Evolutionary conservation across 2,113 vertebrate species (phyloP).

Genomic region (Lathamus discolor): DNA sequence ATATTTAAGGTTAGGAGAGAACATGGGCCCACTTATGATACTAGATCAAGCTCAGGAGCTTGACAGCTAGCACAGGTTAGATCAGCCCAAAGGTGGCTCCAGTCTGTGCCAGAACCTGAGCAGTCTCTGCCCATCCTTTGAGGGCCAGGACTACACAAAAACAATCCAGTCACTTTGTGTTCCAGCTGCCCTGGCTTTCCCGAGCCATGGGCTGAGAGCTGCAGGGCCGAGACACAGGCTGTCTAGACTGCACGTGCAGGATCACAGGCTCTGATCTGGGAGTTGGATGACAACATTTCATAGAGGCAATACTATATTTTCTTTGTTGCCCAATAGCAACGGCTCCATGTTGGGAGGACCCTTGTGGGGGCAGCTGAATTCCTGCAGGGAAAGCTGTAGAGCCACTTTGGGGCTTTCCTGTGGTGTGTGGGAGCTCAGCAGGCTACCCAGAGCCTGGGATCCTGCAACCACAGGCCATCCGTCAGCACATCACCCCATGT

Average conservation of each 20-base stretch:
- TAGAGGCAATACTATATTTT: constrained; percentile 18
- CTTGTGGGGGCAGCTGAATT: background rate
- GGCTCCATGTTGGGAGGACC: background rate
- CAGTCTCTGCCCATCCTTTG: background rate
- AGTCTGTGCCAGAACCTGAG: background rate
- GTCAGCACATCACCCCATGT: constrained; percentile 44
- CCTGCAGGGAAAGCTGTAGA: background rate
- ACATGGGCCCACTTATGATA: background rate
- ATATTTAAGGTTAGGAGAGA: background rate
- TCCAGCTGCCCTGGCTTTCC: background rate
- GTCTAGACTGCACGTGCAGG: constrained; percentile 47
- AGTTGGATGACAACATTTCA: constrained; percentile 17
- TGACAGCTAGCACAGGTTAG: background rate
- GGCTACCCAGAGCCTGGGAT: constrained; percentile 29
- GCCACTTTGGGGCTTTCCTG: background rate
- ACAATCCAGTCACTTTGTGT: background rate
- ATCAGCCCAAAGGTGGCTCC: background rate
- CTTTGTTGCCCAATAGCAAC: background rate
- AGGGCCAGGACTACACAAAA: background rate
- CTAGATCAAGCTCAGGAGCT: background rate
- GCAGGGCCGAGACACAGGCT: background rate
- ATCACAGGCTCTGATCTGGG: constrained; percentile 12
- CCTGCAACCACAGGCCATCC: constrained; percentile 34
- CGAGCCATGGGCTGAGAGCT: background rate
- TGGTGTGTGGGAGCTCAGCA: constrained; percentile 9